phyloP scores from a whole-genome alignment of 2,888 invertebrate species.

The Sylvicola cinctus region DNA sequence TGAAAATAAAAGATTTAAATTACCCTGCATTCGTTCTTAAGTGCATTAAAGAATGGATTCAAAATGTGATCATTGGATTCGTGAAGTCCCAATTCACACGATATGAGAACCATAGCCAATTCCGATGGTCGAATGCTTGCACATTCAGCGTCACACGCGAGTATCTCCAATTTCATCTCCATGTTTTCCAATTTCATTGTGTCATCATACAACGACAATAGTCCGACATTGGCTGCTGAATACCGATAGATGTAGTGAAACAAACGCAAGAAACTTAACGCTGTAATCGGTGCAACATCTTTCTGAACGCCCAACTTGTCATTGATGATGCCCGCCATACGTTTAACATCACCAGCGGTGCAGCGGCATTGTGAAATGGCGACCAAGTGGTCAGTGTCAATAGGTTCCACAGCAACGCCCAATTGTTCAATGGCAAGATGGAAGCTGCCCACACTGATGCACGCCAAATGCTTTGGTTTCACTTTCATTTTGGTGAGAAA shows the following conservation, averaged over 20 bases:
- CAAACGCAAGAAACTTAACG: conserved; percentile 47
- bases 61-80: conserved; percentile 31
- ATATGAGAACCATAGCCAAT: conserved; percentile 56
- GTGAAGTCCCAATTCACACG: conserved; percentile 24
- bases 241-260: conserved; percentile 38
- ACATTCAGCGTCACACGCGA: conserved; percentile 53
- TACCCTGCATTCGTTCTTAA: conserved; percentile 49
- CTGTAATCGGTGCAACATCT: conserved; percentile 35
- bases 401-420: conserved; percentile 27
- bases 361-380: conserved; percentile 46
- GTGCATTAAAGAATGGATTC: conserved; percentile 45
- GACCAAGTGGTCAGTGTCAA: conserved; percentile 46
- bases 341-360: conserved; percentile 60
- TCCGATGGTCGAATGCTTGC: conserved; percentile 53
- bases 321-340: conserved; percentile 67
- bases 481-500: conserved; percentile 70
- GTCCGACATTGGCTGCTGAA: conserved; percentile 30
- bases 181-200: conserved; percentile 36
- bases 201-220: conserved; percentile 30
- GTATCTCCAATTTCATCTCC: conserved; percentile 48
- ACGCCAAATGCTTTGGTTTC: conserved; percentile 63
- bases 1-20: conserved; percentile 14
- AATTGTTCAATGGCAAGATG: conserved; percentile 57
- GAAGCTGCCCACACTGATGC: conserved; percentile 71
- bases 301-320: conserved; percentile 50